phyloP scores from a whole-genome alignment of 2,797 vertebrate species.

The Microctenopoma stevenorrisi region DNA sequence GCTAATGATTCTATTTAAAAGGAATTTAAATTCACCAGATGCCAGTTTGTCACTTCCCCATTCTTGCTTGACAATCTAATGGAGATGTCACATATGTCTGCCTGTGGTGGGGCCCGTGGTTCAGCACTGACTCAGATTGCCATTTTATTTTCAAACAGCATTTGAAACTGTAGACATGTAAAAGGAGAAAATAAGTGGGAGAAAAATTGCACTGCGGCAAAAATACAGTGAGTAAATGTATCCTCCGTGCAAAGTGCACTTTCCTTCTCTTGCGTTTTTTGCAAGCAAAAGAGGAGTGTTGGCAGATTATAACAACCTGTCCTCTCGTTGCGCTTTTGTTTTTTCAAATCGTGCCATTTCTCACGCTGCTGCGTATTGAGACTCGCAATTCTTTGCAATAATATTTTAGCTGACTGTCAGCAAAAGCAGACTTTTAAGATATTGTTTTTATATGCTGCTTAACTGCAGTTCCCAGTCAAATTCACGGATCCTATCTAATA shows the following conservation, averaged over 20 bases:
- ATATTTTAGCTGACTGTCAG: slow-evolving; percentile 44
- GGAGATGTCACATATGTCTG: slow-evolving; percentile 20
- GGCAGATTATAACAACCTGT: slow-evolving; percentile 44
- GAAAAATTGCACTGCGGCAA: slow-evolving; percentile 32
- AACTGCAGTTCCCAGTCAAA: slow-evolving; percentile 17
- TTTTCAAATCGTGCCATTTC: slow-evolving; percentile 17
- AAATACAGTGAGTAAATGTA: slow-evolving; percentile 21
- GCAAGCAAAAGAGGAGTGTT: slow-evolving; percentile 25
- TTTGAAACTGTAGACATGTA: slow-evolving; percentile 23
- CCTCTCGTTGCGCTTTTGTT: slow-evolving; percentile 30
- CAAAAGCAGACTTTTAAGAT: slow-evolving; percentile 24
- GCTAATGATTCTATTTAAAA: slow-evolving; percentile 15
- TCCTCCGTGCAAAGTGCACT: slow-evolving; percentile 32
- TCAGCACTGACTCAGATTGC: slow-evolving; percentile 20
- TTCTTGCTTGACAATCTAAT: slow-evolving; percentile 8
- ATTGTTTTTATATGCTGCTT: slow-evolving; percentile 23
- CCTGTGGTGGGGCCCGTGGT: neutral
- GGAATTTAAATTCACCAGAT: slow-evolving; percentile 1
- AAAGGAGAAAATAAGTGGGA: slow-evolving; percentile 27
- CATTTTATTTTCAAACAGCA: slow-evolving; percentile 35
- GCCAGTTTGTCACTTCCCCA: slow-evolving; percentile 3
- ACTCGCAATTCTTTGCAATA: slow-evolving; percentile 20
- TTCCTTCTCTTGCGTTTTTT: slow-evolving; percentile 40
- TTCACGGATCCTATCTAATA: slow-evolving; percentile 5
- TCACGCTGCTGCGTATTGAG: slow-evolving; percentile 11